Evolutionary conservation across 1,140 invertebrate species (phyloP).

Genomic region (Aphis gossypii): DNA sequence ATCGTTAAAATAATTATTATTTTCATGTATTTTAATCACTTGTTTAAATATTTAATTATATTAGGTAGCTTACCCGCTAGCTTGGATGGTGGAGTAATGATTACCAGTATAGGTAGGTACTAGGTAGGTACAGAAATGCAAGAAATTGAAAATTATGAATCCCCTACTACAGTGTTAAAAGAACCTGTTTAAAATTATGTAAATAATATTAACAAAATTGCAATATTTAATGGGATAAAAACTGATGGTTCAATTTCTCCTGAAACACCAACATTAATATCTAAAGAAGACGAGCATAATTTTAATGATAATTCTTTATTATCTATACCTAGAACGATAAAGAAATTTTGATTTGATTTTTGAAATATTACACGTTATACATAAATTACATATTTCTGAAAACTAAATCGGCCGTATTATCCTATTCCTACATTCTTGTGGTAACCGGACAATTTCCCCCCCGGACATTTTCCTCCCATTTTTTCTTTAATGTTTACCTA

Average conservation of each 20-base stretch:
- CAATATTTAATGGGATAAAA: neutral
- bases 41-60: neutral
- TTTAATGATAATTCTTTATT: too few relatives aligned
- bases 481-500: too few relatives aligned
- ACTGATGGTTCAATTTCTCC: neutral
- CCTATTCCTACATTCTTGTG: too few relatives aligned
- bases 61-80: neutral
- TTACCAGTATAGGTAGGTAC: neutral
- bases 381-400: too few relatives aligned
- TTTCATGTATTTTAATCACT: neutral
- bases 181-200: neutral
- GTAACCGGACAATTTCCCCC: too few relatives aligned
- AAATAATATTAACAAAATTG: neutral
- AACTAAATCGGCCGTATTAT: too few relatives aligned
- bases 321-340: too few relatives aligned
- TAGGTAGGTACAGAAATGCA: slow-evolving; percentile 36
- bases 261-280: neutral
- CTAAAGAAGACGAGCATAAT: neutral
- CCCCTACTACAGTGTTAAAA: neutral
- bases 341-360: too few relatives aligned
- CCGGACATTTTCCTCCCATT: too few relatives aligned
- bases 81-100: slow-evolving; percentile 54
- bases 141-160: slow-evolving; percentile 44
- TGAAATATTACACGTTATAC: too few relatives aligned
- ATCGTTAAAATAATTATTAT: neutral